Percentiles rank a stretch among this genome's conserved stretches.
phyloP scores from a whole-genome alignment of 2,888 invertebrate species.

The Holacanthella duospinosa region DNA sequence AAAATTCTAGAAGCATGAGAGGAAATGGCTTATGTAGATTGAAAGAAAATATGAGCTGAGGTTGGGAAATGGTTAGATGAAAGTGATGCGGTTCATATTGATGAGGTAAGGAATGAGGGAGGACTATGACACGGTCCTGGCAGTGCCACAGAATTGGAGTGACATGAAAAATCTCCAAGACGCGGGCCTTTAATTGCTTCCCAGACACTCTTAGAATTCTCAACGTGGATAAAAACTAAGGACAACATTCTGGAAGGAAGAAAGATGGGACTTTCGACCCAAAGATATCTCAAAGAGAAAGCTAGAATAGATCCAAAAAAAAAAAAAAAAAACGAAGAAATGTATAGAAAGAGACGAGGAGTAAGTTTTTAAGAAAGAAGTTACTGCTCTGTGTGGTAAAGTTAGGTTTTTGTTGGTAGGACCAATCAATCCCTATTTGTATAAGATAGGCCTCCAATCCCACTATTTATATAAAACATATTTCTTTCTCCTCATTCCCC shows the following conservation, averaged over 20 bases:
- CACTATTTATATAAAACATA: not conserved
- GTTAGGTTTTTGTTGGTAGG: too few species aligned
- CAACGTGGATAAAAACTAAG: constrained; percentile 14
- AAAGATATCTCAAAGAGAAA: too few species aligned
- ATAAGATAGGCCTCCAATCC: too few species aligned
- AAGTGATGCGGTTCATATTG: constrained; percentile 37
- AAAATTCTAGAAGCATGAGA: constrained; percentile 35
- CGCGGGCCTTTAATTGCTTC: constrained; percentile 37
- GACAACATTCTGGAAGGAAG: constrained; percentile 7
- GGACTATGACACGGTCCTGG: constrained; percentile 11
- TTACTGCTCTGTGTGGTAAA: too few species aligned
- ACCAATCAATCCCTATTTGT: constrained; percentile 2
- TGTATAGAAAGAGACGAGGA: too few species aligned
- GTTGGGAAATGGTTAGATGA: constrained; percentile 30
- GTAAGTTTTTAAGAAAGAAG: too few species aligned
- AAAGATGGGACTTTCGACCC: too few species aligned
- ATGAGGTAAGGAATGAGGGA: constrained; percentile 23
- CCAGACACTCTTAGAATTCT: constrained; percentile 37
- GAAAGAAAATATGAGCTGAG: constrained; percentile 38
- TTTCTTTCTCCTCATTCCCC: not conserved
- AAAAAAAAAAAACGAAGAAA: too few species aligned
- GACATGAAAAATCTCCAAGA: constrained; percentile 36
- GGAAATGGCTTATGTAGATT: constrained; percentile 38
- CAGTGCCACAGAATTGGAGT: constrained; percentile 12
- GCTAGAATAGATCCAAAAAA: too few species aligned